Evolutionary conservation across 2,113 vertebrate species (phyloP).

Genomic region (Nannobrachium achirus): DNA sequence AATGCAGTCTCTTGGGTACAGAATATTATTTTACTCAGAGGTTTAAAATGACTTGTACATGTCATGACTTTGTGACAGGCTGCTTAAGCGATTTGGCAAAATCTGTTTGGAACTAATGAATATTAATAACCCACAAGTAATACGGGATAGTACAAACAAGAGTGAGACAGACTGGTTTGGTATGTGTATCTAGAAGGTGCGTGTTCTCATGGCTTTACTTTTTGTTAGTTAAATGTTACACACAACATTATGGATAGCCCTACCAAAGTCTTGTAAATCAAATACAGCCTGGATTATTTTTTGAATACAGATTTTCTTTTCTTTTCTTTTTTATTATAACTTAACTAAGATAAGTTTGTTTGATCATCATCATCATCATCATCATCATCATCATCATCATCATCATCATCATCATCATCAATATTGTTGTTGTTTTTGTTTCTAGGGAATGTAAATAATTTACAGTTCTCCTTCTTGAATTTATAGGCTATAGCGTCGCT

Average conservation of each 20-base stretch:
- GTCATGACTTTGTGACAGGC: neutral
- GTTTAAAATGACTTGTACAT: neutral
- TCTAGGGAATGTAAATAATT: neutral
- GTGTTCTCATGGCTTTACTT: conserved; percentile 16
- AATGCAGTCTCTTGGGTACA: no score
- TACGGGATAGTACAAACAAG: conserved; percentile 40
- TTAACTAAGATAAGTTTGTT: neutral
- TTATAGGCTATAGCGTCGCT: no score
- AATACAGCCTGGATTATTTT: conserved; percentile 35
- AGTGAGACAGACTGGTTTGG: conserved; percentile 66
- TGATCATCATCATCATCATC: neutral
- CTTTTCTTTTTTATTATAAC: neutral
- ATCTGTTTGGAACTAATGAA: conserved; percentile 22
- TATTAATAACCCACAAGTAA: conserved; percentile 15
- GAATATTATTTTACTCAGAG: neutral
- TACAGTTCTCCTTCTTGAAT: no score
- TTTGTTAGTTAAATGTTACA: conserved; percentile 37
- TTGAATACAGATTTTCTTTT: neutral
- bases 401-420: no score
- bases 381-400: no score
- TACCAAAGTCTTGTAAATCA: conserved; percentile 59
- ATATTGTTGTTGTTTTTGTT: neutral
- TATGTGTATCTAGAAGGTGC: conserved; percentile 68
- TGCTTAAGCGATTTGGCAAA: neutral
- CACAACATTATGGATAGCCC: conserved; percentile 4